Evolutionary conservation across 2,888 invertebrate genomes (phyloP).

Genomic region (Xanthorhoe spadicearia): DNA sequence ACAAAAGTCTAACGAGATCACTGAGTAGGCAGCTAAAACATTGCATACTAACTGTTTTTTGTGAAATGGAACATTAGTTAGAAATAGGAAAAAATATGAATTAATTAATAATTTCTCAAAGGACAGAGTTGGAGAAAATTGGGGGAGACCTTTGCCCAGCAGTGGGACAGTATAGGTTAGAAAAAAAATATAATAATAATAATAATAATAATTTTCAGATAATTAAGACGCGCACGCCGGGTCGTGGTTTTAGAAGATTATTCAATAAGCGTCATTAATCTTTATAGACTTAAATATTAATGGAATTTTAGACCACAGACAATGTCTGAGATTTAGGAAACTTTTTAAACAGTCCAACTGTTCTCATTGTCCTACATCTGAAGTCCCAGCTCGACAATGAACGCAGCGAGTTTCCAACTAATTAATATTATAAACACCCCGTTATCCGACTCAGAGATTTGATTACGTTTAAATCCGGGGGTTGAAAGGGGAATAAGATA

Average conservation of each 20-base stretch:
- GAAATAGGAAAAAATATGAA: no score
- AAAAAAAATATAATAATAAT: no score
- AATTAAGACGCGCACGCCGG: no score
- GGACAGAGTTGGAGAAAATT: no score
- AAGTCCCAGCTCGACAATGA: constrained; percentile 9
- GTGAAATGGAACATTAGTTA: no score
- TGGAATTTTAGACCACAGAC: background rate
- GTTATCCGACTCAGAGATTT: constrained; percentile 34
- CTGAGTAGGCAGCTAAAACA: background rate
- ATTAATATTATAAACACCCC: constrained; percentile 42
- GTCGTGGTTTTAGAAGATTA: no score
- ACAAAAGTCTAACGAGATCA: background rate
- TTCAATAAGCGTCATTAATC: no score
- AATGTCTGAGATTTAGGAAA: background rate
- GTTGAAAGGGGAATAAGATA: constrained; percentile 22
- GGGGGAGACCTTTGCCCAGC: no score
- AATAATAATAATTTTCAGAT: no score
- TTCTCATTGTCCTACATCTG: background rate
- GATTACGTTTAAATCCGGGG: constrained; percentile 36
- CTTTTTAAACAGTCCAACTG: constrained; percentile 14
- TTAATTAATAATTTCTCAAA: no score
- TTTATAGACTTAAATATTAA: no score
- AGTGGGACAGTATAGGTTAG: no score
- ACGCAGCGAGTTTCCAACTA: constrained; percentile 26
- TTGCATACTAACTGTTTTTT: background rate